These are phyloP conservation scores for Atlantisia rogersi DNA, from an alignment of 2,113 vertebrate genomes.

Conservation along the genomic window DNA sequence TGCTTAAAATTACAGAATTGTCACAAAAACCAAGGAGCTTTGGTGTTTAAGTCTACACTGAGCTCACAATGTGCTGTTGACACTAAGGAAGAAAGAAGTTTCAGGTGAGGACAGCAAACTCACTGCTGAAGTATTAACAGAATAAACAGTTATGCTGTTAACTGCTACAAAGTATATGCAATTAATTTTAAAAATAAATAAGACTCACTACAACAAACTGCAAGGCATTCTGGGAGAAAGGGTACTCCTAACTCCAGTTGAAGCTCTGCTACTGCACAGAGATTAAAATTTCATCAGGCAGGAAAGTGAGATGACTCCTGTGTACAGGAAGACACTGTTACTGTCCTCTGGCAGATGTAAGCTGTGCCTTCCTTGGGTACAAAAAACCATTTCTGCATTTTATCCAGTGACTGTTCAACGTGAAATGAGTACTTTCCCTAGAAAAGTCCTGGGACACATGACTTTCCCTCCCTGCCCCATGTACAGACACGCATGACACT, in stretches of 20 bases:
- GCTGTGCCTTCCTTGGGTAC: not conserved
- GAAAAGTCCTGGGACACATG: not conserved
- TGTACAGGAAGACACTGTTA: rapidly evolving
- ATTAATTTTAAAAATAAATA: not conserved
- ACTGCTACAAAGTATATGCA: not conserved
- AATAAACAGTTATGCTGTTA: not conserved
- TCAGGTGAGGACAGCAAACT: not conserved
- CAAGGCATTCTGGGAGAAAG: not conserved
- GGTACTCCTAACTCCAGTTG: rapidly evolving
- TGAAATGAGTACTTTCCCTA: not conserved
- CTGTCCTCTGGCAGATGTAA: not conserved
- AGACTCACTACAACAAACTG: not conserved
- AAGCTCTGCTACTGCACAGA: not conserved
- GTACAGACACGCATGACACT: not conserved
- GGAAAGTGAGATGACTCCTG: rapidly evolving
- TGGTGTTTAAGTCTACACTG: not conserved
- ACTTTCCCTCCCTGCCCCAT: not conserved
- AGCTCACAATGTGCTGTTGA: not conserved
- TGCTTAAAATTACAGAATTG: not conserved
- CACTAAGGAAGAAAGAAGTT: not conserved
- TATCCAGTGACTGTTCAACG: not conserved
- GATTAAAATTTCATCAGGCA: not conserved
- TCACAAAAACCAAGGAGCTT: not conserved
- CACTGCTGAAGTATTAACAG: not conserved
- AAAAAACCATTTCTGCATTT: not conserved